Percentiles rank a stretch among this genome's conserved stretches.
These are phyloP conservation scores for Phocoena phocoena DNA, from an alignment of 2,113 vertebrate genomes.

Conservation along the genomic window DNA sequence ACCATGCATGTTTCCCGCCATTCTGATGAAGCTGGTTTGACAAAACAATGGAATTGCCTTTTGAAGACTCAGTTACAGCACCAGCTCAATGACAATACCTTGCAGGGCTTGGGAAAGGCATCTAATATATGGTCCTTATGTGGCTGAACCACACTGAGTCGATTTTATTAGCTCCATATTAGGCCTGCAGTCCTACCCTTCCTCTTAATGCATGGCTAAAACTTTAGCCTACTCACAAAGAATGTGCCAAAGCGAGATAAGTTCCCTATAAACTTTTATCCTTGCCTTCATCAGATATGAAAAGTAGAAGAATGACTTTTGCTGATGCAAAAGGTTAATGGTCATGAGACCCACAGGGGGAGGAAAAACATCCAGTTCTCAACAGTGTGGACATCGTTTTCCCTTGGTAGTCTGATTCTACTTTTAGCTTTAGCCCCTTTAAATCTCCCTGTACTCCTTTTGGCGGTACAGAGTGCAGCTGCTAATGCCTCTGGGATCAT, in stretches of 20 bases:
- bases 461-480: neutral
- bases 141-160: neutral
- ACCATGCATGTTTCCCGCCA: too few relatives aligned
- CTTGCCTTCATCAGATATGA: neutral
- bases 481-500: neutral
- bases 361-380: neutral
- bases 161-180: neutral
- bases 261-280: neutral
- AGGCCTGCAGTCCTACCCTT: neutral
- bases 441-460: neutral
- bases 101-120: neutral
- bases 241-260: neutral
- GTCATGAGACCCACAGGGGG: neutral
- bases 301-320: neutral
- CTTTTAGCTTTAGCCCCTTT: neutral
- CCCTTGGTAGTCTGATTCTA: neutral
- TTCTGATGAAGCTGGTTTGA: neutral
- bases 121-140: neutral
- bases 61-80: neutral
- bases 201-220: neutral
- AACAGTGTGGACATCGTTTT: neutral
- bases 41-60: neutral
- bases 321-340: neutral
- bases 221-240: neutral
- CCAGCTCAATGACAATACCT: neutral